Base-by-base conservation (phyloP, 2,888 invertebrate species). In the Agrochola litura region DNA sequence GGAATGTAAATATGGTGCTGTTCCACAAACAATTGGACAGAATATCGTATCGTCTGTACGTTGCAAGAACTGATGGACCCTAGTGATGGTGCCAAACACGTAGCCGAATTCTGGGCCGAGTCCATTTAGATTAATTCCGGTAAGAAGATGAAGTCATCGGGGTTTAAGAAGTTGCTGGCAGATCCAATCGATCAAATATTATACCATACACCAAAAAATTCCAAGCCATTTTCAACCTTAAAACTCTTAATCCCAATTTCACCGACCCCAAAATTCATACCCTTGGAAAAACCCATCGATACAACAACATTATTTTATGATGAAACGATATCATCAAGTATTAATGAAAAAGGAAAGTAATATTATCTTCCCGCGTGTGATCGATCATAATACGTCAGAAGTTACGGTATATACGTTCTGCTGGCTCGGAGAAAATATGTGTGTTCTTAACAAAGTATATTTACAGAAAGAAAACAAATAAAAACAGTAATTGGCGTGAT, bases 301-400 rank as follows among this genome's bases (percentile, higher is more conserved):
- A 81, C 69, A 74, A n/a, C 73, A 73, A 81, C 73, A 85, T 82
- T 43, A 71, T 76, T 79, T 82, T 79, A 82, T 84, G 75, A 78
- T 78, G 73, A 84, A 83, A 83, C 81, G 67, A 52, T 81, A 75
- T 49, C 60, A 81, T 86, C 68, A 84, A 88, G 81, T 81, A 88
- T 86, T 90, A 90, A 90, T 89, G 88, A 85, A 88, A 87, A 88
- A 85, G 81, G 78, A 82, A 86, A 83, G 86, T 83, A 89, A 87
- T 88, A 88, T 86, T 86, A 86, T 88, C 86, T 80, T 83, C 68
- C 79, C 84, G 82, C 85, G 81, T 83, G 86, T 85, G 88, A 92
- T 92, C 90, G 78, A 91, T 92, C 91, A 89, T 86, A 88, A 91
- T 91, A 89, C 86, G 89, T 91, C 92, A 86, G 83, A 88, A 86